Evolutionary conservation across 2,113 vertebrate species (phyloP).

Genomic region (Cariama cristata): DNA sequence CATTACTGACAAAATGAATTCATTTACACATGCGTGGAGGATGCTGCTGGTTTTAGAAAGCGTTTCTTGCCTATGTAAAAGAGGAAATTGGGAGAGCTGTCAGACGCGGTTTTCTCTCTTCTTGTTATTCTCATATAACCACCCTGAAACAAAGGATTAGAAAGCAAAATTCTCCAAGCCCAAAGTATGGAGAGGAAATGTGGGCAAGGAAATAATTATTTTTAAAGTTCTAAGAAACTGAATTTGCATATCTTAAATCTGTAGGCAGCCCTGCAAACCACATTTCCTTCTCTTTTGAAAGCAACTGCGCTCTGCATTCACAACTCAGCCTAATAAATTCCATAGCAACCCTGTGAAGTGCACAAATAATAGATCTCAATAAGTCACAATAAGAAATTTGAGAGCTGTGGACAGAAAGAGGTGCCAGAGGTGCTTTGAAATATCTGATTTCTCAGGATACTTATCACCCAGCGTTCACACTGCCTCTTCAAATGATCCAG

Average conservation of each 20-base stretch:
- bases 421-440: not conserved
- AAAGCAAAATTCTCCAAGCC: not conserved
- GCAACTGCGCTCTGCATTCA: not conserved
- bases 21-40: not conserved
- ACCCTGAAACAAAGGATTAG: not conserved
- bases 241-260: not conserved
- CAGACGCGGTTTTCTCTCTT: not conserved
- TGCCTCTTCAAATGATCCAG: not conserved
- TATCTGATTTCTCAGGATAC: not conserved
- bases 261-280: not conserved
- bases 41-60: not conserved
- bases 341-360: not conserved
- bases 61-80: not conserved
- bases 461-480: not conserved
- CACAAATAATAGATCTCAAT: not conserved
- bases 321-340: not conserved
- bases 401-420: not conserved
- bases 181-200: not conserved
- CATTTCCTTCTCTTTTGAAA: not conserved
- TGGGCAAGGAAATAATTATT: not conserved
- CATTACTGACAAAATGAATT: not conserved
- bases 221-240: not conserved
- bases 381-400: not conserved
- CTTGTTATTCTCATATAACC: not conserved
- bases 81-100: not conserved